These are phyloP conservation scores for Saturnia pavonia DNA, from an alignment of 2,888 invertebrate species.

Conservation along the genomic window DNA sequence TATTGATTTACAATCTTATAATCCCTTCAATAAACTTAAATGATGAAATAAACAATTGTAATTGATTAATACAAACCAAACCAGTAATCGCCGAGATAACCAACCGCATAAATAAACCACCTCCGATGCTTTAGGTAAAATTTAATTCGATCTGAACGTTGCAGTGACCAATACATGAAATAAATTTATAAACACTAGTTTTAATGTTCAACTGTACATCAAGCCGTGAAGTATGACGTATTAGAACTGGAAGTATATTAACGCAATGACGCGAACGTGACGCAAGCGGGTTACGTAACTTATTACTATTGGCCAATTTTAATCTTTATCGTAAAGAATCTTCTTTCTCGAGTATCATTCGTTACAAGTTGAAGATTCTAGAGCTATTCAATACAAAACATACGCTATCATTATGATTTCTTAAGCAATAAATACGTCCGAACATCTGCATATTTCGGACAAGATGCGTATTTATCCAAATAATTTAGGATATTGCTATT, in stretches of 20 bases:
- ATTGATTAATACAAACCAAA: background rate
- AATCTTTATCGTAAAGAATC: conserved; percentile 22
- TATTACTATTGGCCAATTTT: conserved; percentile 15
- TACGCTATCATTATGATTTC: background rate
- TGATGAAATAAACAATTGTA: background rate
- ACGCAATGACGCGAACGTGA: conserved; percentile 20
- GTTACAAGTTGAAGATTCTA: conserved; percentile 15
- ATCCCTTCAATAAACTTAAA: background rate
- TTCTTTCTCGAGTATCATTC: conserved; percentile 19
- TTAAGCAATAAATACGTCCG: background rate
- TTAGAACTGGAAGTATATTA: conserved; percentile 20
- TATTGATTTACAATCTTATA: background rate
- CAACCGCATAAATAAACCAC: conserved; percentile 1
- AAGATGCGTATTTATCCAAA: background rate
- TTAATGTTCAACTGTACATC: conserved; percentile 18
- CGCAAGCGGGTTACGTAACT: conserved; percentile 20
- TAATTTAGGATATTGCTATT: background rate
- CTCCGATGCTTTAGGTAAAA: background rate
- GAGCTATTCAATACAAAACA: background rate
- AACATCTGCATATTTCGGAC: background rate
- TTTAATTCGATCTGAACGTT: conserved; percentile 1
- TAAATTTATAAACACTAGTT: conserved; percentile 17
- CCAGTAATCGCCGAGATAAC: background rate
- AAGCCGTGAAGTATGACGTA: conserved; percentile 20
- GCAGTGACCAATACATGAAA: conserved; percentile 5